Conservation (phyloP, 2,888 invertebrate species). For the Agrenia bidenticulata region DNA sequence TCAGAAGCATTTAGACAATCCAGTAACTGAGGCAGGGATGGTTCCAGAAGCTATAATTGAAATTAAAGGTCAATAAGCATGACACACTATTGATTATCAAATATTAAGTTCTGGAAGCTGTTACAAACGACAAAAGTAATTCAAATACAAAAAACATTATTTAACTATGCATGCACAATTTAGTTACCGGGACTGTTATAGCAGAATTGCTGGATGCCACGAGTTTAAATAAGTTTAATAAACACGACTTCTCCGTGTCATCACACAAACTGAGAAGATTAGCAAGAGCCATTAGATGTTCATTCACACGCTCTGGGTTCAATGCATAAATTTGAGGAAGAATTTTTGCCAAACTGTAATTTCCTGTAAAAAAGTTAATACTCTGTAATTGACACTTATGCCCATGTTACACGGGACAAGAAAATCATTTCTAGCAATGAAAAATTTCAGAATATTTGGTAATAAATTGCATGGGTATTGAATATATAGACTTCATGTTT, state of each 20-base stretch:
- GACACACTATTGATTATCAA: background rate
- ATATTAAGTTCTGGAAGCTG: background rate
- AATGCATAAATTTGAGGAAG: constrained; percentile 87
- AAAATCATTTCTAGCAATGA: too few relatives aligned
- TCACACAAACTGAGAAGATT: constrained; percentile 79
- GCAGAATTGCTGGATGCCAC: constrained; percentile 62
- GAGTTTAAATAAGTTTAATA: constrained; percentile 77
- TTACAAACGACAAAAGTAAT: too few relatives aligned
- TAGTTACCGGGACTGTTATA: constrained; percentile 10
- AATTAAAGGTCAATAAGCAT: too few relatives aligned
- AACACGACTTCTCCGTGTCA: constrained; percentile 78
- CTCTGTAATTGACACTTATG: too few relatives aligned
- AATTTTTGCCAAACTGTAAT: constrained; percentile 82
- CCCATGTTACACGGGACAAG: too few relatives aligned
- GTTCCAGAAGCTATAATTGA: constrained; percentile 68
- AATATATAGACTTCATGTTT: too few relatives aligned
- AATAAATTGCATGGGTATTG: too few relatives aligned
- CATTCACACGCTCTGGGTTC: constrained; percentile 80
- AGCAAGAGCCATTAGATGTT: constrained; percentile 79
- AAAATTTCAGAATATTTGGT: too few relatives aligned
- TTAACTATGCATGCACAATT: too few relatives aligned
- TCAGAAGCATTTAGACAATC: constrained; percentile 69
- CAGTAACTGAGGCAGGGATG: constrained; percentile 77
- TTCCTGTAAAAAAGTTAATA: too few relatives aligned
- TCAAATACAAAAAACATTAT: too few relatives aligned